These are phyloP conservation scores for Drosophila jambulina DNA, from an alignment of 1,140 invertebrate species.

Conservation along the genomic window DNA sequence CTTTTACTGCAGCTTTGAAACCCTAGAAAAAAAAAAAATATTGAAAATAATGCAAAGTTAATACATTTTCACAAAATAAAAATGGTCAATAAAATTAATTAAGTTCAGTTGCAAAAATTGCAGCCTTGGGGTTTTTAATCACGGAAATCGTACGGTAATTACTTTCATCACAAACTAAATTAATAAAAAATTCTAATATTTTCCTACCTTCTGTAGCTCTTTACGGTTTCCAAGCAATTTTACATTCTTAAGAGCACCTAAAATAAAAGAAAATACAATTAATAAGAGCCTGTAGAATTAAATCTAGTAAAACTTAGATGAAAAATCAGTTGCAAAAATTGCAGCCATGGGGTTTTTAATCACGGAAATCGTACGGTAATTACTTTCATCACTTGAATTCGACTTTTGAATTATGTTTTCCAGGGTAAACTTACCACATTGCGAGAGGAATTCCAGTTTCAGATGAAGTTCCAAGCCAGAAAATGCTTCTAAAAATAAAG, in stretches of 20 bases:
- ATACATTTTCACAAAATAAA: not conserved
- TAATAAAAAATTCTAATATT: not conserved
- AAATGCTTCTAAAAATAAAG: conserved; percentile 5
- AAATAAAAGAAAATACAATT: conserved; percentile 18
- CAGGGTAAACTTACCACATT: conserved; percentile 7
- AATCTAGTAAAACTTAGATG: not conserved
- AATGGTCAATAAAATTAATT: not conserved
- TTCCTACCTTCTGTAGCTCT: conserved; percentile 18
- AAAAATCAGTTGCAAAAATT: conserved; percentile 73
- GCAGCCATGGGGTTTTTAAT: conserved; percentile 71
- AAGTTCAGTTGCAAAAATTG: conserved; percentile 72
- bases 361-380: conserved; percentile 74
- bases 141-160: conserved; percentile 78
- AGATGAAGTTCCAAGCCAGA: not conserved
- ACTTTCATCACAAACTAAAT: conserved; percentile 55
- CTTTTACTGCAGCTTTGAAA: not conserved
- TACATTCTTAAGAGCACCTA: not conserved
- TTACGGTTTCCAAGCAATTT: no score
- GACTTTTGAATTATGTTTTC: not conserved
- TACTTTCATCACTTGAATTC: conserved; percentile 59
- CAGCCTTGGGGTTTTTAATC: conserved; percentile 73
- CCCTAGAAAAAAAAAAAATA: not conserved
- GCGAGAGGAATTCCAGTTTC: not conserved
- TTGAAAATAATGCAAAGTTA: not conserved
- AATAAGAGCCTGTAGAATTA: not conserved